Base-by-base conservation (phyloP, 2,113 vertebrate species). In the Vombatus ursinus region DNA sequence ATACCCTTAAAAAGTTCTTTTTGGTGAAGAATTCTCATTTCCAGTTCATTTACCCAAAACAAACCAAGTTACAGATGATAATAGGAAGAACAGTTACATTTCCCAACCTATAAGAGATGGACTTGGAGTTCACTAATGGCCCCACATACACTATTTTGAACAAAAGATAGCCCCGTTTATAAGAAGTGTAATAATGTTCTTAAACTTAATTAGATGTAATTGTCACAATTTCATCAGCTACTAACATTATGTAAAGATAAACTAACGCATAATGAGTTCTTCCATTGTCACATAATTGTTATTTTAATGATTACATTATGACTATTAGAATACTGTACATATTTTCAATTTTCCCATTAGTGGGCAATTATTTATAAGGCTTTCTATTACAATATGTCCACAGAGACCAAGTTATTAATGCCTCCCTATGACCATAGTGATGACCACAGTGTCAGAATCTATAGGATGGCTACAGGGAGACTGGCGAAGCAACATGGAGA, bases 191-290 rank as follows among this genome's bases (percentile, higher is more conserved):
- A 94, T 96, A 96, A 93, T 96, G 94, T 50, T 98, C 93, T 97
- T 98, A 97, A 97, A 97, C 93, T 96, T 98, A 98, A 98, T 98
- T 98, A 98, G 96, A 98, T 95, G 90, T 68, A 98, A 98, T 98
- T 97, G 97, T 97, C 95, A 96, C 52, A 96, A 96, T 98, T 98
- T 98, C 97, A 97, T 98, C 98, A 98, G 96, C 97, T 98, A 98
- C 98, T 98, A 98, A 98, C 96, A 98, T 98, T 98, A 98, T 98
- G 97, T 98, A 98, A 98, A 98, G 98, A 99, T 98, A 99, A 99
- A 98, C 98, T 97, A 97, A 98, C 97, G 96, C 93, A 97, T 98
- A 98, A 98, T 94, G 96, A 98, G 93, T 97, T 97, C 97, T 98
- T 98, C 97, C 97, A 97, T 98, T 97, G 98, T 97, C 97, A 97